Conservation (phyloP, 2,113 vertebrate species). For the Xiphophorus couchianus region DNA sequence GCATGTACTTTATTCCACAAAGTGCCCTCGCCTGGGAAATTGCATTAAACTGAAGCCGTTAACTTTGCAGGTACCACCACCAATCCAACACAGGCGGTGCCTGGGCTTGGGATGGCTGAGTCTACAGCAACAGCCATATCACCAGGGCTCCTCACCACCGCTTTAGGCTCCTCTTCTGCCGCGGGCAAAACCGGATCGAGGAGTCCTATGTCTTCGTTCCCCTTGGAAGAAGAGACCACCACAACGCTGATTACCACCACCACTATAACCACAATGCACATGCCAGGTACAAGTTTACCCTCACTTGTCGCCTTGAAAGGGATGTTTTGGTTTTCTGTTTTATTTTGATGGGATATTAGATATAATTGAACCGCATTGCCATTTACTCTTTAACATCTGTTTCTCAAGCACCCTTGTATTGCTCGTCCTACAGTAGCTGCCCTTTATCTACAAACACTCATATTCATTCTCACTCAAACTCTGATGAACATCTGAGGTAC, state of each 20-base stretch:
- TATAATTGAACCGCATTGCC: too few species aligned
- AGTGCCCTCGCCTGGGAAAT: background rate
- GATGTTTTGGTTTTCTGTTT: background rate
- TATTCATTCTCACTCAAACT: background rate
- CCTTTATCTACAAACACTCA: background rate
- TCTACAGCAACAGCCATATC: slow-evolving; percentile 74
- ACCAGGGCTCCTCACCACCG: slow-evolving; percentile 83
- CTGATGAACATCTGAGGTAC: too few species aligned
- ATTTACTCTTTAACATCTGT: too few species aligned
- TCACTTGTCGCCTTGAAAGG: background rate
- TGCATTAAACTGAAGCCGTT: slow-evolving; percentile 13
- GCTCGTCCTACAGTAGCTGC: background rate
- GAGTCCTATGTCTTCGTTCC: slow-evolving; percentile 71
- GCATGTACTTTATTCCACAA: background rate
- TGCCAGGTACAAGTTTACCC: slow-evolving; percentile 80
- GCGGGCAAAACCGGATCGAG: slow-evolving; percentile 61
- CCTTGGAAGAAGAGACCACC: slow-evolving; percentile 89
- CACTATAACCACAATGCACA: slow-evolving; percentile 91
- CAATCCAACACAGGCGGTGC: slow-evolving; percentile 80
- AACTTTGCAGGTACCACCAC: slow-evolving; percentile 76
- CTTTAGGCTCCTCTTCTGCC: slow-evolving; percentile 74
- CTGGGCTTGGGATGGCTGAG: slow-evolving; percentile 61
- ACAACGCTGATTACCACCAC: slow-evolving; percentile 92
- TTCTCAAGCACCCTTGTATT: too few species aligned
- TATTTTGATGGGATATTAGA: background rate